Evolutionary conservation across 2,797 vertebrate species (phyloP), one percentile per base, ranked within the genome.

Genomic region (Sebastes cheni): DNA sequence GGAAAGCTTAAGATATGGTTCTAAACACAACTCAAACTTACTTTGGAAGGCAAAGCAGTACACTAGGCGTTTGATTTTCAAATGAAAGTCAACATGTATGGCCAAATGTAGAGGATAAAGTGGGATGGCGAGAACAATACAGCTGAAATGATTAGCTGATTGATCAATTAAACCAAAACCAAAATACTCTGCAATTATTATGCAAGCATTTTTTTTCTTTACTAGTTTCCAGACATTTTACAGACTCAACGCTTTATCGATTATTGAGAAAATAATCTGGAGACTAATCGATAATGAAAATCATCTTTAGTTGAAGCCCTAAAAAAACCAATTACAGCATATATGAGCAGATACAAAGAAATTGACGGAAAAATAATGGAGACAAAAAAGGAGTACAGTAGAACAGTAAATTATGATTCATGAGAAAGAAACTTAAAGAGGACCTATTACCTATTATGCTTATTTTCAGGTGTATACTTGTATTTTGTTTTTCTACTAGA

Each of bases 1-100:
- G 11, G 3, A 8, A 18, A 67, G 3, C n/a, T 12, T 2, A 18
- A 52, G 8, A 52, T 0, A 52, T n/a, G 4, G 18, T 56, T 11
- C 6, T 22, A 14, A 62, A 60, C 3, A 59, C 12, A 46, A 16
- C 16, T 66, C 8, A 62, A 58, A 68, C 23, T 58, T 0, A 34
- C 11, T 55, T 34, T 67, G 27, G 4, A 66, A 42, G 5, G 23
- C 27, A 52, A 54, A 64, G 4, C 2, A 1, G 27, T 8, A 34
- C 9, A 14, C 7, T 5, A n/a, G n/a, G 25, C 20, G 0, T 4
- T 9, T 20, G 32, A 10, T 50, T 71, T 69, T 65, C 2, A 56
- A 29, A 75, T 58, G 1, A 65, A 73, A 65, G 22, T 16, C 5
- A 34, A 50, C 46, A 50, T 50, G 20, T 32, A 23, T 4, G 18